phyloP scores from a whole-genome alignment of 2,797 vertebrate genomes.

The Mionectes olivaceus region DNA sequence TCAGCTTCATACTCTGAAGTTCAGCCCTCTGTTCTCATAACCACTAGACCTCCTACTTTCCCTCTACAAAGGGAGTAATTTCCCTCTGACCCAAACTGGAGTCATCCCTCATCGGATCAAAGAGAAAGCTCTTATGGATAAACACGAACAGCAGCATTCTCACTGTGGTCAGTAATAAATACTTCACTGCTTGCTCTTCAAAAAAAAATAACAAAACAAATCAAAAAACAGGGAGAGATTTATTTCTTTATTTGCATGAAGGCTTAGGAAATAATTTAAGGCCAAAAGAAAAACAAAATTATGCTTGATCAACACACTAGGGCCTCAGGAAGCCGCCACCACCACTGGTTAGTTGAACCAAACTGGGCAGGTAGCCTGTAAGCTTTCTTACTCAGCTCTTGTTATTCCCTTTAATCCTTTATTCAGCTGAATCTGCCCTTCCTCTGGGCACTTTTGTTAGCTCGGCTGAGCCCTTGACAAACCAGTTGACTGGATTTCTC shows the following conservation, averaged over 20 bases:
- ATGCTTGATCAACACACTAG: not conserved
- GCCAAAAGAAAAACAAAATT: not conserved
- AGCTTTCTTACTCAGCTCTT: not conserved
- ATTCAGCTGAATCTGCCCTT: not conserved
- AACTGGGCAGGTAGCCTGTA: not conserved
- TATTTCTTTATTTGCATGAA: not conserved
- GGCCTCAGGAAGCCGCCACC: not conserved
- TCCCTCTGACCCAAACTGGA: not conserved
- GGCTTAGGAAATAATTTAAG: not conserved
- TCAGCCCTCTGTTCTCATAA: not conserved
- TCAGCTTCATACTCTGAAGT: not conserved
- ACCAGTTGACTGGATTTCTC: not conserved
- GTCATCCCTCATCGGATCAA: not conserved
- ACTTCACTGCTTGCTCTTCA: not conserved
- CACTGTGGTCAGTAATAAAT: not conserved
- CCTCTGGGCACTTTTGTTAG: not conserved
- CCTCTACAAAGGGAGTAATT: not conserved
- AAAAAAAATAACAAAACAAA: not conserved
- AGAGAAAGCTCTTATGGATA: not conserved
- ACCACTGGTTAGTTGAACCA: not conserved
- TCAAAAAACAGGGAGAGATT: not conserved
- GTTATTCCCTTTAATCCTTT: not conserved
- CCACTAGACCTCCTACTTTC: not conserved
- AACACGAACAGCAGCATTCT: not conserved
- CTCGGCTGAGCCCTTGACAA: slow-evolving; percentile 3